Conservation (phyloP, 2,113 vertebrate genomes). For the Triplophysa dalaica region DNA sequence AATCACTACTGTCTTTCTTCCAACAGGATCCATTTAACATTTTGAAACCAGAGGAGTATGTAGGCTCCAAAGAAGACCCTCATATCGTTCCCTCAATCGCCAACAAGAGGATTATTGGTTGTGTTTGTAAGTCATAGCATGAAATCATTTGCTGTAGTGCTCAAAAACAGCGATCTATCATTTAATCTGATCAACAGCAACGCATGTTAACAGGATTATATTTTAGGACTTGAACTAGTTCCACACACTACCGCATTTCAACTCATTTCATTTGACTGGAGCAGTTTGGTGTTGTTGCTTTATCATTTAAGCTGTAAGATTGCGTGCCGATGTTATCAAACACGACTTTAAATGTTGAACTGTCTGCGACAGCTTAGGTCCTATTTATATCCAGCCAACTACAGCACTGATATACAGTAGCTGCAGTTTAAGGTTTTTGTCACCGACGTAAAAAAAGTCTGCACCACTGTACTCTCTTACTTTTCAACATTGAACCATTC, state of each 20-base stretch:
- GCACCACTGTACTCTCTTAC: not conserved
- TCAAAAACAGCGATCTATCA: not conserved
- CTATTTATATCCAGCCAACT: too few relatives aligned
- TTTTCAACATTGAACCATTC: not conserved
- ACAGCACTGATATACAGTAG: too few relatives aligned
- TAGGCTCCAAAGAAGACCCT: slow-evolving; percentile 82
- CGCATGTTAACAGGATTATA: too few relatives aligned
- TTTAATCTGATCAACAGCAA: not conserved
- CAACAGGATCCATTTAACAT: slow-evolving; percentile 82
- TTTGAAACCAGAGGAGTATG: slow-evolving; percentile 75
- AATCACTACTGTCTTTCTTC: not conserved
- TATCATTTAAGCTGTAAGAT: too few relatives aligned
- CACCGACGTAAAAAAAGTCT: too few relatives aligned
- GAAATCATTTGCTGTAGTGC: not conserved
- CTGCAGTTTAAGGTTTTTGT: too few relatives aligned
- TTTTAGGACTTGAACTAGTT: too few relatives aligned
- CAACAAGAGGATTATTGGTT: slow-evolving; percentile 84
- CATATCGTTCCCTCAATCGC: slow-evolving; percentile 83
- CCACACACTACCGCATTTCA: not conserved
- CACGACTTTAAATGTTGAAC: too few relatives aligned
- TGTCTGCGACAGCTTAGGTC: too few relatives aligned
- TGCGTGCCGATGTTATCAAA: too few relatives aligned
- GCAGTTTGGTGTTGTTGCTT: too few relatives aligned
- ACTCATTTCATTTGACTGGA: too few relatives aligned
- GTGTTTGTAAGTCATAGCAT: slow-evolving; percentile 78